Evolutionary conservation across 1,140 invertebrate genomes (phyloP).

Genomic region (Hirudo medicinalis): DNA sequence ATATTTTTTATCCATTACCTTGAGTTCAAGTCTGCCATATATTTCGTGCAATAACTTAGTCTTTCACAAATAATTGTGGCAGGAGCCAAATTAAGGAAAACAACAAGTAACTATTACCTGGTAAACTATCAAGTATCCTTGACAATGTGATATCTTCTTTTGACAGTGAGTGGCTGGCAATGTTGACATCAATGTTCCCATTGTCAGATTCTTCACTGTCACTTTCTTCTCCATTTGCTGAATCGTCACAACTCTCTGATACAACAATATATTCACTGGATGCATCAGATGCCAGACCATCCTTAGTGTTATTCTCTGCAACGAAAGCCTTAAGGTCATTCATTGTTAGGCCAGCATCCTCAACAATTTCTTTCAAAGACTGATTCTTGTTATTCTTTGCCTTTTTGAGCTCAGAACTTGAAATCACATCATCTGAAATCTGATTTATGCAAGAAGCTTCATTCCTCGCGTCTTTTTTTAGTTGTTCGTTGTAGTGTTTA

Average conservation of each 20-base stretch:
- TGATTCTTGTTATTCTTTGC: conserved; percentile 1
- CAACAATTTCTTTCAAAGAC: conserved; percentile 3
- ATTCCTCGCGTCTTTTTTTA: background rate
- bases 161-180: too few relatives aligned
- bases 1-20: too few relatives aligned
- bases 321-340: background rate
- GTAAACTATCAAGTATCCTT: too few relatives aligned
- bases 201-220: conserved; percentile 6
- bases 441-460: background rate
- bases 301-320: background rate
- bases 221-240: background rate
- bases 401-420: background rate
- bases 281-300: background rate
- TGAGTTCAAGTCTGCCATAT: too few relatives aligned
- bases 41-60: too few relatives aligned
- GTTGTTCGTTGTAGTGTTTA: background rate
- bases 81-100: too few relatives aligned
- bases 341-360: conserved; percentile 5
- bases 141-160: too few relatives aligned
- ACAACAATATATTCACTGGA: background rate
- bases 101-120: too few relatives aligned
- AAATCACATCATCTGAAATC: background rate
- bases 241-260: background rate
- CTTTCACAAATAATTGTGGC: too few relatives aligned
- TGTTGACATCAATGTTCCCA: background rate